Conservation (phyloP, 37 sponge, comb jelly and placozoan species). For the Mnemiopsis leidyi region DNA sequence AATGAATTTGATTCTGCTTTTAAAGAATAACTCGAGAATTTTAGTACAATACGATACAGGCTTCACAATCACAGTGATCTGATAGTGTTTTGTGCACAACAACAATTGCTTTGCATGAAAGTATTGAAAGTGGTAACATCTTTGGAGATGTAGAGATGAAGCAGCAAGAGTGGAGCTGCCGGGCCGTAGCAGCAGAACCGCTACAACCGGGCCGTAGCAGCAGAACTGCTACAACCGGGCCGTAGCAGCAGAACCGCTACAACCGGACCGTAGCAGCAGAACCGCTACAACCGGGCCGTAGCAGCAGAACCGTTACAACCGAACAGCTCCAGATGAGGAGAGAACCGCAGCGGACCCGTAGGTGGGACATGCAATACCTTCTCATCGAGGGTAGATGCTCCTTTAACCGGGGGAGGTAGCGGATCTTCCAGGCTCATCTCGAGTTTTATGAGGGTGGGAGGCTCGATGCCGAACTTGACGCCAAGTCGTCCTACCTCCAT, state of each 20-base stretch:
- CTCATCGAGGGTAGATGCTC: constrained; percentile 55
- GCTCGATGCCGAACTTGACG: constrained; percentile 44
- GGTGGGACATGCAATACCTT: constrained; percentile 57
- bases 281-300: no score
- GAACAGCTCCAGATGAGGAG: no score
- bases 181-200: no score
- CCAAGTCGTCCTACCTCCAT: constrained; percentile 63
- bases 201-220: no score
- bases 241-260: no score
- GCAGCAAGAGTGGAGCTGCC: neutral
- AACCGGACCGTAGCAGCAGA: no score
- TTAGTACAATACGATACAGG: neutral
- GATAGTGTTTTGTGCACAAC: neutral
- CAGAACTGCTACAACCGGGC: no score
- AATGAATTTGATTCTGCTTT: neutral
- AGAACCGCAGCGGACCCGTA: neutral
- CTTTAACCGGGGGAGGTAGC: constrained; percentile 18
- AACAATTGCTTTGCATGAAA: neutral
- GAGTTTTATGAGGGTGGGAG: constrained; percentile 58
- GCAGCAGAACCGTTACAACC: no score
- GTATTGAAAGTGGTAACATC: no score
- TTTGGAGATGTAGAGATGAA: neutral
- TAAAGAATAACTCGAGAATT: neutral
- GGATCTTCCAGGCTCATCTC: constrained; percentile 64
- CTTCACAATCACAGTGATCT: neutral